These are phyloP conservation scores for Troglohyphantes excavatus DNA, from an alignment of 2,888 invertebrate genomes.

Conservation along the genomic window DNA sequence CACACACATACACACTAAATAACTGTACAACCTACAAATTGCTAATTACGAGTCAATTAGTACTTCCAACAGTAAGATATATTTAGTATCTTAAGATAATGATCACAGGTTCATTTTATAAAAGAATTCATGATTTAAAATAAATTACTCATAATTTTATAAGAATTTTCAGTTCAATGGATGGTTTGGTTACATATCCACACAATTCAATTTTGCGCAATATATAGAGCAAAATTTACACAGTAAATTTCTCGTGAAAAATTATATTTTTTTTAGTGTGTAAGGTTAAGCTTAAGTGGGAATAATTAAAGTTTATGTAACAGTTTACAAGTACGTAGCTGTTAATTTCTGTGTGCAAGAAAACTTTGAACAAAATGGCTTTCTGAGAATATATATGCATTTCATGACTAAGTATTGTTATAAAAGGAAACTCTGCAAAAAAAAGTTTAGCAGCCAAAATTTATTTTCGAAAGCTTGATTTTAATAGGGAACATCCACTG, in stretches of 20 bases:
- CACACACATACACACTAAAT: constrained; percentile 49
- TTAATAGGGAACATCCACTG: not conserved
- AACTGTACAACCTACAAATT: constrained; percentile 54
- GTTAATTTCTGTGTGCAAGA: not conserved
- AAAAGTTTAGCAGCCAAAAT: not conserved
- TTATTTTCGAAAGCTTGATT: not conserved
- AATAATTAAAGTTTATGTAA: too few relatives aligned
- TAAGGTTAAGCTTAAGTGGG: too few relatives aligned
- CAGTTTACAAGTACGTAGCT: not conserved
- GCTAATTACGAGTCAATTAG: constrained; percentile 52
- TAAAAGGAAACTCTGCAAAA: not conserved
- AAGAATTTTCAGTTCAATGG: constrained; percentile 7
- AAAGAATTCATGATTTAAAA: constrained; percentile 43
- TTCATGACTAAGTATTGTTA: not conserved
- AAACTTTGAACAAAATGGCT: not conserved
- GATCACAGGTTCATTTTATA: constrained; percentile 59
- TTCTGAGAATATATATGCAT: not conserved
- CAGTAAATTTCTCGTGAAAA: not conserved
- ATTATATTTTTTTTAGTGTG: too few relatives aligned
- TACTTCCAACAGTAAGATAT: constrained; percentile 57
- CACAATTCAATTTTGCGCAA: not conserved
- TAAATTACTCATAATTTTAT: constrained; percentile 43
- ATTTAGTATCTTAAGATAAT: constrained; percentile 59
- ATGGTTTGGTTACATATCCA: not conserved
- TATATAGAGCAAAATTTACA: not conserved